Evolutionary conservation across 1,140 invertebrate genomes (phyloP).

Genomic region (Drosophila repleta): DNA sequence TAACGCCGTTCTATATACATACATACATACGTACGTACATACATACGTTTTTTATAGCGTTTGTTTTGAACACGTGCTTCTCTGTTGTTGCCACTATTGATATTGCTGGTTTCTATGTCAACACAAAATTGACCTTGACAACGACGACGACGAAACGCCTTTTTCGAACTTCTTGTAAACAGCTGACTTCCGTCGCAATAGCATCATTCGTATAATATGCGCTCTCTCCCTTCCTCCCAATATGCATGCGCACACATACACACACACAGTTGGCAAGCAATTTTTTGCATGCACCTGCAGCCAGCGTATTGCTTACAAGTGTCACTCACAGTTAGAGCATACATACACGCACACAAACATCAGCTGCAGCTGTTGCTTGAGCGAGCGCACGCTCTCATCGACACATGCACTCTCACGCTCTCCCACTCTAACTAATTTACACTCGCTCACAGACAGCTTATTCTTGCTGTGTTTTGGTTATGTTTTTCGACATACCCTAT

Average conservation of each 20-base stretch:
- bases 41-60: conserved; percentile 20
- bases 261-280: conserved; percentile 6
- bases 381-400: conserved; percentile 22
- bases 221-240: conserved; percentile 13
- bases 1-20: conserved; percentile 28
- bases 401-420: conserved; percentile 16
- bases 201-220: conserved; percentile 15
- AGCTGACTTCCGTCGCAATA: conserved; percentile 53
- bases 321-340: conserved; percentile 4
- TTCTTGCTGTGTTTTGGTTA: conserved; percentile 14
- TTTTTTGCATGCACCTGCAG: conserved; percentile 30
- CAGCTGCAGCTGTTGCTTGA: conserved; percentile 49
- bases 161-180: conserved; percentile 45
- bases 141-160: conserved; percentile 32
- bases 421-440: background rate
- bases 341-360: conserved; percentile 15
- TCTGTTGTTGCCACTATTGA: conserved; percentile 44
- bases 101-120: conserved; percentile 73
- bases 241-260: background rate
- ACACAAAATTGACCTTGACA: conserved; percentile 74
- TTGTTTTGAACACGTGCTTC: conserved; percentile 37
- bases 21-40: too few relatives aligned
- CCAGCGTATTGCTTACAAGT: conserved; percentile 40
- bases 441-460: conserved; percentile 5
- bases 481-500: conserved; percentile 17